Base-by-base conservation (phyloP, 2,888 invertebrate species). In the Glomeris marginata region DNA sequence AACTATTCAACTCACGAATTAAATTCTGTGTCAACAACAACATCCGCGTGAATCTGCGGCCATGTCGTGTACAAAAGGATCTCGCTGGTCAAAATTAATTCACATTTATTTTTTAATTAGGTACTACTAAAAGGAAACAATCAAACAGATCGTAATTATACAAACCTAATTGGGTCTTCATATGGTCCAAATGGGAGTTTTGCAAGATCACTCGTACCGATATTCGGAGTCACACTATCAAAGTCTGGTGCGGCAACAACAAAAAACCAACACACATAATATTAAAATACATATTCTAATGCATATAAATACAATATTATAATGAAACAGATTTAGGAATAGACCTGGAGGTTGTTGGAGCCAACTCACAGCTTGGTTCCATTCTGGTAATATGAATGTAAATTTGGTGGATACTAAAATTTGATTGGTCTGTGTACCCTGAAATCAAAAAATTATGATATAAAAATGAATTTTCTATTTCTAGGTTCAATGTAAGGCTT, bases 1-100 rank as follows among this genome's bases (percentile, higher is more conserved):
- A 20, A 16, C n/a, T n/a, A n/a, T n/a, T n/a, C n/a, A 41, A 59
- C 61, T 60, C 56, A 65, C 65, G 85, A 81, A 66, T 84, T 86
- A 55, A 78, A 78, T 58, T 85, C 83, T 54, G 84, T 85, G 64
- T 97, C 95, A 1, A 88, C 78, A 22, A 90, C 79, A 52, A 84
- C 76, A 64, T 84, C 81, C 65, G 91, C 92, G 2, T 81, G 77
- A 56, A 92, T 73, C 62, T 80, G 76, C 1, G 84, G 83, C 94
- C 94, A 95, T 21, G 82, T 83, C 41, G 85, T 79, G 63, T 81
- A 81, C 15, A 91, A 66, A 54, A 78, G 70, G 22, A 90, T 73
- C 64, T 81, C 79, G 47, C 80, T 80, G 56, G 5, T 20, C 20
- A 57, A 61, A 51, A 41, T 51, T 45, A 37, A 33, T 37, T 21